These are phyloP conservation scores for Anastrepha obliqua DNA, from an alignment of 1,140 invertebrate species.

Conservation along the genomic window DNA sequence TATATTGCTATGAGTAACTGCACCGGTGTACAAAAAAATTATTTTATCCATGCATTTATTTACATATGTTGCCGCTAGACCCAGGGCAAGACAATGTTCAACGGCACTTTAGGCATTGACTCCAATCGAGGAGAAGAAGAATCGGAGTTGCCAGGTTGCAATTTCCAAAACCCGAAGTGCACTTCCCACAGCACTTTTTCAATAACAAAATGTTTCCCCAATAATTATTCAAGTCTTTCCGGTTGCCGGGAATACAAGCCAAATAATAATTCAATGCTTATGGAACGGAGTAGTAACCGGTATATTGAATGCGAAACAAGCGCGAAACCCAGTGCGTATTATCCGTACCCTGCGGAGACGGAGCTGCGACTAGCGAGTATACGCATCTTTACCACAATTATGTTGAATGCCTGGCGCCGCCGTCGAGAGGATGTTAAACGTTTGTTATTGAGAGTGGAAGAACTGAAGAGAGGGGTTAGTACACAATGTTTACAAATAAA, in stretches of 20 bases:
- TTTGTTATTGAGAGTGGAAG: constrained; percentile 59
- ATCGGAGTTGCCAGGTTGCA: not conserved
- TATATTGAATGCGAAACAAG: not conserved
- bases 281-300: not conserved
- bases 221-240: not conserved
- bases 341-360: not conserved
- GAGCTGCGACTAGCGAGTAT: constrained; percentile 58
- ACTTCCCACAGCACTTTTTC: not conserved
- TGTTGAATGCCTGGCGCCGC: constrained; percentile 66
- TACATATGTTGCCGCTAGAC: not conserved
- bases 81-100: not conserved
- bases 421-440: constrained; percentile 62
- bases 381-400: constrained; percentile 63
- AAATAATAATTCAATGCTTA: not conserved
- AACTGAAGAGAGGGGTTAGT: constrained; percentile 61
- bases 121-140: not conserved
- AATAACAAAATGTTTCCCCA: not conserved
- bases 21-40: not conserved
- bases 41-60: not conserved
- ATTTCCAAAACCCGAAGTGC: not conserved
- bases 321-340: not conserved
- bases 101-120: not conserved
- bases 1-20: not conserved
- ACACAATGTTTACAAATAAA: not conserved
- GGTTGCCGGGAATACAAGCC: not conserved